phyloP scores from a whole-genome alignment of 2,113 vertebrate species.

The Zosterops borbonicus region DNA sequence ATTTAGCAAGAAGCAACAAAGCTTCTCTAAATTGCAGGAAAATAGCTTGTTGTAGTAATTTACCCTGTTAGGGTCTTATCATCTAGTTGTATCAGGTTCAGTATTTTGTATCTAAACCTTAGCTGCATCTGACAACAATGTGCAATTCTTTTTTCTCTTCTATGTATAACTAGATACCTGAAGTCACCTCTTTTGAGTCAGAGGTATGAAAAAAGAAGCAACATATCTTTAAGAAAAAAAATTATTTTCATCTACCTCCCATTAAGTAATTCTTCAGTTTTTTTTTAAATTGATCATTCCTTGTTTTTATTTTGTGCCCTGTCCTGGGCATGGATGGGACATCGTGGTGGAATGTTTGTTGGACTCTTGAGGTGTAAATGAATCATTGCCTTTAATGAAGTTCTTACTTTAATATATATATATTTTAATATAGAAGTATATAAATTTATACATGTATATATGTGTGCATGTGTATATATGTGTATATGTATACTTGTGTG shows the following conservation, averaged over 20 bases:
- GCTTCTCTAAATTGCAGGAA: background rate
- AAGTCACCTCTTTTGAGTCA: background rate
- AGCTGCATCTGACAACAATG: background rate
- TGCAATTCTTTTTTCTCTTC: background rate
- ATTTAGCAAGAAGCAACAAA: background rate
- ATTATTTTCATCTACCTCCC: background rate
- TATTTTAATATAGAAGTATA: background rate
- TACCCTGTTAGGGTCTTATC: background rate
- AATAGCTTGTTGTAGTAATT: background rate
- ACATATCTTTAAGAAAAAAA: background rate
- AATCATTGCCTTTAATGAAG: constrained; percentile 42
- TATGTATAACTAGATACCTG: background rate
- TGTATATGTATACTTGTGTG: fast-evolving
- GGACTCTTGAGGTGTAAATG: constrained; percentile 42
- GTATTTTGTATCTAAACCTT: background rate
- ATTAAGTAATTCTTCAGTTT: background rate
- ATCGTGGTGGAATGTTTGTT: background rate
- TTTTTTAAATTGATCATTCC: background rate
- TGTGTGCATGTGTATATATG: fast-evolving
- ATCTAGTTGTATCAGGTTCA: background rate
- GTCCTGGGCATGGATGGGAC: background rate
- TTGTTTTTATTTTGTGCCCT: background rate
- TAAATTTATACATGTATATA: background rate
- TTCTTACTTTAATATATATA: constrained; percentile 9
- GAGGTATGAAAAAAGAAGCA: background rate